Evolutionary conservation across 2,113 vertebrate species (phyloP).

Genomic region (Myodes glareolus): DNA sequence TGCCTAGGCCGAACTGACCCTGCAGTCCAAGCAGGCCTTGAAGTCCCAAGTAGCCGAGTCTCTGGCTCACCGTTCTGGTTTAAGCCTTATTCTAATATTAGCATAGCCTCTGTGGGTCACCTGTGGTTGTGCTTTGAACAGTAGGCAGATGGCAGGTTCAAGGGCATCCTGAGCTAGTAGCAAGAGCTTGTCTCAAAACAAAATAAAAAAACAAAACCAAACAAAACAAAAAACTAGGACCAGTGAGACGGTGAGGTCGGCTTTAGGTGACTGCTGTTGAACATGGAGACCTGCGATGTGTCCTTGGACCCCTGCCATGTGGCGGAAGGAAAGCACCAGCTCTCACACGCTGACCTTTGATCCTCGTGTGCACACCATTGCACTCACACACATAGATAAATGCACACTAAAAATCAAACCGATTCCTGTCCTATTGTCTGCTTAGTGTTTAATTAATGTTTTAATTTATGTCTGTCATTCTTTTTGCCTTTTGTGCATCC

Average conservation of each 20-base stretch:
- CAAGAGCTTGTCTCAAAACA: background rate
- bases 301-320: background rate
- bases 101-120: background rate
- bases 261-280: too few species aligned
- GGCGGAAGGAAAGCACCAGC: too few species aligned
- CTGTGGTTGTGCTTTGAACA: background rate
- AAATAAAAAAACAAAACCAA: background rate
- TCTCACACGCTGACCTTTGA: background rate
- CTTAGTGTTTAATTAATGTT: background rate
- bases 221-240: background rate
- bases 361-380: too few species aligned
- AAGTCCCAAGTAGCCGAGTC: background rate
- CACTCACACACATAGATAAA: too few species aligned
- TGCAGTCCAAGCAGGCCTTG: background rate
- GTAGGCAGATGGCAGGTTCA: background rate
- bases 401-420: background rate
- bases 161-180: background rate
- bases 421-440: background rate
- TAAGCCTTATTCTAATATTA: background rate
- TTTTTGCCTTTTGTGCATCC: background rate
- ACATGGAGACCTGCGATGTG: background rate
- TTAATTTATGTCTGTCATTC: background rate
- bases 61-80: too few species aligned
- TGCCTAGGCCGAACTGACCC: background rate
- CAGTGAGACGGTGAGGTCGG: background rate